phyloP scores from a whole-genome alignment of 2,113 vertebrate species.

The Hydropotes inermis region DNA sequence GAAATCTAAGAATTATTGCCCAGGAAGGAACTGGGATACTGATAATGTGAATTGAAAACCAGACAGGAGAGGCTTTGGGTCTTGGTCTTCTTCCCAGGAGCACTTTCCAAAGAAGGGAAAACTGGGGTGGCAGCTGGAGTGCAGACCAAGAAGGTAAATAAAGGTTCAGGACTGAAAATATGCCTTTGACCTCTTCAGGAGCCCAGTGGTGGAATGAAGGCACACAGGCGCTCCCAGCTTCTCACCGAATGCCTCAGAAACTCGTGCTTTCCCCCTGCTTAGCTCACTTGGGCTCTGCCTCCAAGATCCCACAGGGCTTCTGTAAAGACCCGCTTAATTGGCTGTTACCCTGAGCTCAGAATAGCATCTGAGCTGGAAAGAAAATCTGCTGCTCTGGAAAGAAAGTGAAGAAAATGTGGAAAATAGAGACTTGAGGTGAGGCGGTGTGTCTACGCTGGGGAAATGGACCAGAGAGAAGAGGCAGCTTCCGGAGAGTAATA shows the following conservation, averaged over 20 bases:
- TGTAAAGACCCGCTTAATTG: not conserved
- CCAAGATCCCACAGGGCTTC: not conserved
- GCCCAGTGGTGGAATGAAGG: not conserved
- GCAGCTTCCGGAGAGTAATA: not conserved
- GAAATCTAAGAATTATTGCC: not conserved
- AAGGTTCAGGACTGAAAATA: not conserved
- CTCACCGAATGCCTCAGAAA: not conserved
- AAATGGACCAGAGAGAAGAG: not conserved
- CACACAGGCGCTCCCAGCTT: not conserved
- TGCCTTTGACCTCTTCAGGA: not conserved
- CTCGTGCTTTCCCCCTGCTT: not conserved
- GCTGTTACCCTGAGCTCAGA: constrained; percentile 22
- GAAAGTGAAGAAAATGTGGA: not conserved
- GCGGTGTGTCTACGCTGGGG: not conserved
- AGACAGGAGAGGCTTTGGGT: not conserved
- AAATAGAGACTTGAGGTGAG: not conserved
- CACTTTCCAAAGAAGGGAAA: not conserved
- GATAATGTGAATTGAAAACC: not conserved
- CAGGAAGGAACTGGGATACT: not conserved
- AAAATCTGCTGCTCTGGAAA: not conserved
- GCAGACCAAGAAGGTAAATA: not conserved
- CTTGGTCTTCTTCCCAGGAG: not conserved
- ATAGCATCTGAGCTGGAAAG: not conserved
- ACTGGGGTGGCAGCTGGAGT: not conserved
- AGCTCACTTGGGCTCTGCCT: not conserved